A percentile compares a stretch with the other conserved stretches of the same genome.
These are phyloP conservation scores for Oasisia sp. DNA, from an alignment of 2,888 invertebrate species.

Conservation along the genomic window DNA sequence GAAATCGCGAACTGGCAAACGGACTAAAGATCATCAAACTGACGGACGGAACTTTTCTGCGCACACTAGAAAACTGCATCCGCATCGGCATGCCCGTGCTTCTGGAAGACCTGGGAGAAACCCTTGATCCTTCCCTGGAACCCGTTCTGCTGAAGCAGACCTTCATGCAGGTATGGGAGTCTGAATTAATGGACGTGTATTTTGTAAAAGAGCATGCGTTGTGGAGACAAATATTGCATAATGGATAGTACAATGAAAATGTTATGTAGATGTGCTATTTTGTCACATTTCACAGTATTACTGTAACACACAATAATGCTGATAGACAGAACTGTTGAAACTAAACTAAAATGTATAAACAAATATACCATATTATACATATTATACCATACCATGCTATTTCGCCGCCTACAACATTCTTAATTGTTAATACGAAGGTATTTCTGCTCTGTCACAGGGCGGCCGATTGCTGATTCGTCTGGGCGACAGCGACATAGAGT, in stretches of 20 bases:
- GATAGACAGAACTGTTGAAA: too few species aligned
- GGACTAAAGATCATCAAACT: slow-evolving; percentile 65
- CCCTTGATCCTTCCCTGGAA: slow-evolving; percentile 65
- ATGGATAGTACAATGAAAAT: too few species aligned
- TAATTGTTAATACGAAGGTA: neutral
- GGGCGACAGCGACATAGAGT: slow-evolving; percentile 67
- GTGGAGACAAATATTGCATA: neutral
- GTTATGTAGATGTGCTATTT: too few species aligned
- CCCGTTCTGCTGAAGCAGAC: slow-evolving; percentile 76
- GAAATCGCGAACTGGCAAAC: slow-evolving; percentile 62
- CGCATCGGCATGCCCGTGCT: slow-evolving; percentile 66
- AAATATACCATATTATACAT: too few species aligned
- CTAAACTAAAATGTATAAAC: too few species aligned
- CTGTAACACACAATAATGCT: too few species aligned
- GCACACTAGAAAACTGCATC: slow-evolving; percentile 66
- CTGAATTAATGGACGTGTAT: neutral
- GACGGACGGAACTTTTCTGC: slow-evolving; percentile 62
- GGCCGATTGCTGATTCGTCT: slow-evolving; percentile 65
- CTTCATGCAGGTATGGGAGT: slow-evolving; percentile 73
- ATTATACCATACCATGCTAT: too few species aligned
- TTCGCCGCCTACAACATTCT: neutral
- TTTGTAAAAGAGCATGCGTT: neutral
- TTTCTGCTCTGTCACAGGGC: slow-evolving; percentile 48
- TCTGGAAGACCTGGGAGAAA: slow-evolving; percentile 65
- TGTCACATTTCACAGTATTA: too few species aligned